phyloP scores from a whole-genome alignment of 2,888 invertebrate species.

The Papilio gigon region DNA sequence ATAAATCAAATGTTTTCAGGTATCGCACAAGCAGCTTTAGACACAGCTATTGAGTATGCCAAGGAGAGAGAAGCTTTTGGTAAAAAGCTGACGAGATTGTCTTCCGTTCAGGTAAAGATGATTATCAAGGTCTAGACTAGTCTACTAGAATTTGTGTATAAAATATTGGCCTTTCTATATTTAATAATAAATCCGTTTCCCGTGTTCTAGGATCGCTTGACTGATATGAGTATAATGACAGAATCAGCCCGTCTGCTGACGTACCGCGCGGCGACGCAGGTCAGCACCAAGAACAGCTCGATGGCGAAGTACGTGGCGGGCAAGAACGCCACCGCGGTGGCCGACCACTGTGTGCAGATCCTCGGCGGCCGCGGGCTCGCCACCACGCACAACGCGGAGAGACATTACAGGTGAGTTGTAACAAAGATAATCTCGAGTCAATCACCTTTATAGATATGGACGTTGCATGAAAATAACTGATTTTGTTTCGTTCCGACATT shows the following conservation, averaged over 20 bases:
- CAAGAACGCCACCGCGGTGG: conserved; percentile 85
- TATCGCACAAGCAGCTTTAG: conserved; percentile 89
- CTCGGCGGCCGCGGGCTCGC: conserved; percentile 89
- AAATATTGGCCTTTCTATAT: no score
- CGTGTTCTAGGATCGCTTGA: conserved; percentile 80
- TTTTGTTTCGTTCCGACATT: no score
- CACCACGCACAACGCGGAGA: conserved; percentile 86
- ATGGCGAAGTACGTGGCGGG: conserved; percentile 90
- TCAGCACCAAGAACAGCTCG: conserved; percentile 85
- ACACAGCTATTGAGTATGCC: conserved; percentile 87
- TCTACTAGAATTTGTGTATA: no score
- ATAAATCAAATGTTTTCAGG: conserved; percentile 55
- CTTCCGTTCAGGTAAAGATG: conserved; percentile 84
- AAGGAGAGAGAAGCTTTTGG: conserved; percentile 86
- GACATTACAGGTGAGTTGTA: conserved; percentile 84
- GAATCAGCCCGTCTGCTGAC: conserved; percentile 87
- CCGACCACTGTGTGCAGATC: conserved; percentile 88
- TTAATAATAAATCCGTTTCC: background rate
- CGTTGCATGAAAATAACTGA: no score
- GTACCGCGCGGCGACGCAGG: conserved; percentile 85
- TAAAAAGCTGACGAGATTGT: conserved; percentile 83
- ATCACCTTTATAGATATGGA: no score
- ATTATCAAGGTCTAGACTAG: no score
- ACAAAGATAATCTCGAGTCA: no score
- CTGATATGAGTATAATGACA: conserved; percentile 86